These are phyloP conservation scores for Coilia nasus DNA, from an alignment of 2,797 vertebrate species.

Conservation along the genomic window DNA sequence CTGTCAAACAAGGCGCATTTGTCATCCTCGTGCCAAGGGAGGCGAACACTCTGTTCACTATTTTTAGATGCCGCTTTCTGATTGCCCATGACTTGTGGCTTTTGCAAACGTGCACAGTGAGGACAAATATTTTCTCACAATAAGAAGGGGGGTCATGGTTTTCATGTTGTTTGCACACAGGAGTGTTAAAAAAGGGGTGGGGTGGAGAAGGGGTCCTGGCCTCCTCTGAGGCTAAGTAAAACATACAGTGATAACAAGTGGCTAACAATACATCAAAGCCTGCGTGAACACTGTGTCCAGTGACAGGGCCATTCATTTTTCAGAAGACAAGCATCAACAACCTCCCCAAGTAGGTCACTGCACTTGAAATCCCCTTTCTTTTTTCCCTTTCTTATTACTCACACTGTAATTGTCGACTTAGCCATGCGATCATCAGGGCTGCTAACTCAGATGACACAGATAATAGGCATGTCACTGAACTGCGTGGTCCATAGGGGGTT, in stretches of 20 bases:
- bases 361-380: neutral
- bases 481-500: neutral
- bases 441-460: neutral
- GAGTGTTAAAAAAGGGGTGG: neutral
- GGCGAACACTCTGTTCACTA: conserved; percentile 48
- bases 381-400: neutral
- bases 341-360: neutral
- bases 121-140: neutral
- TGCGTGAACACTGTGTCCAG: neutral
- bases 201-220: too few species aligned
- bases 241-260: neutral
- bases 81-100: conserved; percentile 12
- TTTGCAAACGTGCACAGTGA: neutral
- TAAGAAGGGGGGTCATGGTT: neutral
- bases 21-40: conserved; percentile 51
- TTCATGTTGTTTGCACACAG: neutral
- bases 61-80: conserved; percentile 23
- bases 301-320: neutral
- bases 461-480: neutral
- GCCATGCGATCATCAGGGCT: neutral
- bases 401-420: too few species aligned
- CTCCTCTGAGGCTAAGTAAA: neutral
- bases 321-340: neutral
- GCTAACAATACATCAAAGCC: neutral
- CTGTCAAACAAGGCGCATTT: conserved; percentile 52